phyloP scores from a whole-genome alignment of 2,797 vertebrate genomes.

The Falco naumanni region DNA sequence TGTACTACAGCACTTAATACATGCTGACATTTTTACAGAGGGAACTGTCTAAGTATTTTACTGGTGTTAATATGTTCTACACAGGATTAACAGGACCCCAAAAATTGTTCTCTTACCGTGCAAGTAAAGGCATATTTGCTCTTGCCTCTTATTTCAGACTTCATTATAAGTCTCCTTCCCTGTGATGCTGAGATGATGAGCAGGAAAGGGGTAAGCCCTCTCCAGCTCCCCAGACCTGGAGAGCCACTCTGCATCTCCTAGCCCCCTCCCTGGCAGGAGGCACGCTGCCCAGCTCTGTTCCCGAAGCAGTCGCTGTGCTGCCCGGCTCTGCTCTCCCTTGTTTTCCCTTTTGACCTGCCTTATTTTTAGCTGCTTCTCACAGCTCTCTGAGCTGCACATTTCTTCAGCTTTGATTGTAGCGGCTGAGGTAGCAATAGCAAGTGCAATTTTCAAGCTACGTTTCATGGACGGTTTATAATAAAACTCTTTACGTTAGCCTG shows the following conservation, averaged over 20 bases:
- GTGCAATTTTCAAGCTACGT: not conserved
- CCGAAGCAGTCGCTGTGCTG: not conserved
- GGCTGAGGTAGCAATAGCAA: slow-evolving; percentile 27
- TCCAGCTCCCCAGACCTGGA: not conserved
- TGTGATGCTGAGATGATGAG: not conserved
- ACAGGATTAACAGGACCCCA: not conserved
- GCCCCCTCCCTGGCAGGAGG: not conserved
- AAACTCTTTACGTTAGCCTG: not conserved
- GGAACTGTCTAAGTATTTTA: not conserved
- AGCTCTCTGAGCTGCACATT: not conserved
- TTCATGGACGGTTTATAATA: not conserved
- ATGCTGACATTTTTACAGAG: not conserved
- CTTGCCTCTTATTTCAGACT: not conserved
- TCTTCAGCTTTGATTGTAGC: slow-evolving; percentile 5
- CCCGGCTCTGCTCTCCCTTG: not conserved
- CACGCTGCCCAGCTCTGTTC: not conserved
- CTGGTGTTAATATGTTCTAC: not conserved
- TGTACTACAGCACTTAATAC: not conserved
- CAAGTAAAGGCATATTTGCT: not conserved
- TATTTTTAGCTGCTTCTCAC: not conserved
- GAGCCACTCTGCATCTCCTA: not conserved
- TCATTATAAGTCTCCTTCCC: not conserved
- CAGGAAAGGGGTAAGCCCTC: not conserved
- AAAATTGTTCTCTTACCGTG: not conserved
- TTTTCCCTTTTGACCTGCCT: not conserved